Evolutionary conservation across 2,888 invertebrate species (phyloP), one percentile per base, ranked within the genome.

Genomic region (Andrena camellia): DNA sequence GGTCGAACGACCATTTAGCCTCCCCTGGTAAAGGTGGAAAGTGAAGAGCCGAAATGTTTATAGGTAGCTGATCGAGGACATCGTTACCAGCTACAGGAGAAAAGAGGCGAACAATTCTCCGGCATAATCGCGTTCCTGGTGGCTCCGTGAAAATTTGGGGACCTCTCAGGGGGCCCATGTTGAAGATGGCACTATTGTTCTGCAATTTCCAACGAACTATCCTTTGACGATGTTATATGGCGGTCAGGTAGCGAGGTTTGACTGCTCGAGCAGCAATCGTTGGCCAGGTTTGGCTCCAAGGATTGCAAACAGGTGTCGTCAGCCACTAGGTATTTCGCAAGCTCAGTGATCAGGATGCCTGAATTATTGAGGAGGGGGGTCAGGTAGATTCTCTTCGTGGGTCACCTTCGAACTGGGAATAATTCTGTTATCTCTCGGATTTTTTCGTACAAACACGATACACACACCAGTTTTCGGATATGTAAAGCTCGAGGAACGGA

Each of bases 241-340:
- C 20, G 13, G 67, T 57, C 82, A 78, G 81, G 80, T 87, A 84
- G 63, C 29, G 50, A 64, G 50, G 54, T 20, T 52, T 20, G 54
- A 54, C 20, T 57, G 57, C 75, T 70, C 62, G 59, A 66, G 54
- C 52, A 42, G 67, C 60, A 74, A 72, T 69, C 62, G 72, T 78
- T 66, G 62, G 73, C 31, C 71, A 66, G 62, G 80, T 64, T 67
- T 31, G 50, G 71, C 35, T 20, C 33, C 57, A 59, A 79, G 66
- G 75, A 79, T 79, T 68, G 48, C 75, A 72, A 78, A 79, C 59
- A 83, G 8, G 31, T 71, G 64, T 74, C 83, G 83, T 79, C 74
- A 70, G 52, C 71, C 67, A 35, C 42, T 59, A 74, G 82, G 71
- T 71, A 82, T 85, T 79, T 57, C 57, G 29, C 66, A 31, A 54